Evolutionary conservation across 92 coral and sea anemone genomes (phyloP).

Genomic region (Bergia sp.): DNA sequence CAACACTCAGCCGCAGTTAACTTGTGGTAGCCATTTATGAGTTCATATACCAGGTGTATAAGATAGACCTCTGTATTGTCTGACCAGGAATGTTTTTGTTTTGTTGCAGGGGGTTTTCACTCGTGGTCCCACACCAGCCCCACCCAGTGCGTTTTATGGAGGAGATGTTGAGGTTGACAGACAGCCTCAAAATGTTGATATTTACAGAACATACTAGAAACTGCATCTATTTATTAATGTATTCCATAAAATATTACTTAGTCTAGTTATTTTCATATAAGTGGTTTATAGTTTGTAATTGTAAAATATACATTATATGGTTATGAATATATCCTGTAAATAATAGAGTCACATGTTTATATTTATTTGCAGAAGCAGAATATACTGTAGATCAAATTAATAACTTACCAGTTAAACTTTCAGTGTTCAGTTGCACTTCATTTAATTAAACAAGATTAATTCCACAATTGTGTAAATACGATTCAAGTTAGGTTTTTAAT

Average conservation of each 20-base stretch:
- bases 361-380: not conserved
- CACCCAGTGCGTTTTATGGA: slow-evolving; percentile 89
- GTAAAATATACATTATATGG: not conserved
- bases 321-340: too few relatives aligned
- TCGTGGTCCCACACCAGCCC: slow-evolving; percentile 78
- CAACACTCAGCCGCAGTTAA: too few relatives aligned
- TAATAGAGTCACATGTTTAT: not conserved
- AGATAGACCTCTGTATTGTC: not conserved
- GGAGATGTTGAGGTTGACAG: slow-evolving; percentile 97
- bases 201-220: slow-evolving; percentile 32
- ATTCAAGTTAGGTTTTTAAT: too few relatives aligned
- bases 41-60: too few relatives aligned
- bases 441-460: too few relatives aligned
- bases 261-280: not conserved
- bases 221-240: not conserved
- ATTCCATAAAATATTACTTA: not conserved
- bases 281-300: not conserved
- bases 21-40: too few relatives aligned
- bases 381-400: too few relatives aligned
- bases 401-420: too few relatives aligned
- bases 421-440: not conserved
- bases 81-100: not conserved
- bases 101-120: slow-evolving; percentile 81
- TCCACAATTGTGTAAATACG: too few relatives aligned
- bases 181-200: slow-evolving; percentile 10